Evolutionary conservation across 2,797 vertebrate species (phyloP), one percentile per base, ranked within the genome.

Genomic region (Pseudotriccus pelzelni): DNA sequence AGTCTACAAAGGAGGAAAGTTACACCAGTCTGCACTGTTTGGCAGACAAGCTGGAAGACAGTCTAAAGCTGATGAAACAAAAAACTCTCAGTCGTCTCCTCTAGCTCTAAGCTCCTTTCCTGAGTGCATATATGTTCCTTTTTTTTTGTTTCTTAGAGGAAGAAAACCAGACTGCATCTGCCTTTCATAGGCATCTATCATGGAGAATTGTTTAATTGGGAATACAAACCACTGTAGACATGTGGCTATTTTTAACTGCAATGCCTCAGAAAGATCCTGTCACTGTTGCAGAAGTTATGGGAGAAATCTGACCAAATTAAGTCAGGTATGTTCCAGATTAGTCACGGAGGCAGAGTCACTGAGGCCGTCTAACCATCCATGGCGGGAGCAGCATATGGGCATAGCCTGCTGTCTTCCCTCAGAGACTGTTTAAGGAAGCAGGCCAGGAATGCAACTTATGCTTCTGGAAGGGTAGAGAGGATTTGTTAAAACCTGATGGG

Each of bases 391-490:
- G 52, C 89, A 91, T 92, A 90, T 83, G 78, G 83, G 27, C 85
- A 88, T 50, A 90, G 37, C 47, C 87, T 90, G 84, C 64, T 92
- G 25, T 46, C 72, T 92, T 77, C 47, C 70, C 86, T 82, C 84
- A 55, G 90, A 95, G 80, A 84, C 55, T 34, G 14, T 11, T 34
- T 23, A 70, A 86, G 55, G 47, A 94, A 64, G 34, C 39, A 69
- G 37, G 55, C 66, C 90, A 93, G 55, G 55, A 96, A 90, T 41
- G 18, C n/a, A 86, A 22, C 43, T 89, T 68, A 34, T 25, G 46
- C 58, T 93, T 85, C 49, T 72, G 64, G 43, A 87, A 92, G n/a
- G 12, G 20, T 58, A 90, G 46, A 75, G 32, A 90, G 12, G 21
- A 77, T 28, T 77, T 3, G 4, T 64, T 90, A 67, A 79, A 93